These are phyloP conservation scores for Amphilophus citrinellus DNA, from an alignment of 2,113 vertebrate genomes.

Conservation along the genomic window DNA sequence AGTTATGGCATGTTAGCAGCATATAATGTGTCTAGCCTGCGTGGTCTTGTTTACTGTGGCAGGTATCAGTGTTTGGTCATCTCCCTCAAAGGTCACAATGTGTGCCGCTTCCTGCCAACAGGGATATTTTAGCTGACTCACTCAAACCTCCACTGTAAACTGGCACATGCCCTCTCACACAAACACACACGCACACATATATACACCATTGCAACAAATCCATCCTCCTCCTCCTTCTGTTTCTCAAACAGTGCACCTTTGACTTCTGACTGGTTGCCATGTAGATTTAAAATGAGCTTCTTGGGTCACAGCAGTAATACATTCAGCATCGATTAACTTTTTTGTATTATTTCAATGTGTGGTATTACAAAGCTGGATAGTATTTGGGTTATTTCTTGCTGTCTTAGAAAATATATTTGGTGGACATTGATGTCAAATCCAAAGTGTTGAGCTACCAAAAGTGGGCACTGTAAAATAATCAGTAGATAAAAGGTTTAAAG, in stretches of 20 bases:
- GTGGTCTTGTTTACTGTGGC: slow-evolving; percentile 35
- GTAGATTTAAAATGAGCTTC: not conserved
- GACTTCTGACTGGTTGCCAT: not conserved
- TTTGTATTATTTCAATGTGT: not conserved
- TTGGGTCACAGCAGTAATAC: not conserved
- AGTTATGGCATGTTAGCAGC: not conserved
- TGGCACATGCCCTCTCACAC: not conserved
- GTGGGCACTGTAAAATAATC: not conserved
- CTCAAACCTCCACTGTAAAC: not conserved
- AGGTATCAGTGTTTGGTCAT: slow-evolving; percentile 21
- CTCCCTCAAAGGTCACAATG: slow-evolving; percentile 41
- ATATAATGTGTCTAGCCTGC: slow-evolving; percentile 32
- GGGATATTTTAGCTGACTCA: slow-evolving; percentile 48
- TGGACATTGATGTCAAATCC: not conserved
- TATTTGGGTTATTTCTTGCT: not conserved
- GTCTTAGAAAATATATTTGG: not conserved
- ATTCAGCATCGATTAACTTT: not conserved
- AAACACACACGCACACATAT: not conserved
- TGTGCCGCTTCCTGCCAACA: slow-evolving; percentile 19
- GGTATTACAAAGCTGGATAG: not conserved
- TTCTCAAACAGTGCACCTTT: not conserved
- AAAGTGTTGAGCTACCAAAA: not conserved
- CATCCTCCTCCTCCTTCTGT: not conserved
- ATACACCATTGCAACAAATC: not conserved
- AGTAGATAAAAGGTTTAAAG: not conserved